Evolutionary conservation across 2,113 vertebrate genomes (phyloP).

Genomic region (Irena cyanogastra): DNA sequence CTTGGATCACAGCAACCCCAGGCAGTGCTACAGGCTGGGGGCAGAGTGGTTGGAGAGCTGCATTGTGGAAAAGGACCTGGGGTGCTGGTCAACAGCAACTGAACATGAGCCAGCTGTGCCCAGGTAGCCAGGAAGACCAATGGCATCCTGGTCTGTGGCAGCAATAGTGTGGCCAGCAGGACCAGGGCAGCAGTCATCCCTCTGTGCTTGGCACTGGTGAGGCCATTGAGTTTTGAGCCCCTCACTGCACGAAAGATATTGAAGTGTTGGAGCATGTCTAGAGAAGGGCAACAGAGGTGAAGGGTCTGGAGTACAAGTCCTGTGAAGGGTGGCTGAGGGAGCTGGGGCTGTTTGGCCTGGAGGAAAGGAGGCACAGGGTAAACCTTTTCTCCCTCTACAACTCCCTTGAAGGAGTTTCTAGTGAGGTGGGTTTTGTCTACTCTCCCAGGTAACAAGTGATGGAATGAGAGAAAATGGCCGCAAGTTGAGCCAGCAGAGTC

Average conservation of each 20-base stretch:
- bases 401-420: not conserved
- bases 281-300: not conserved
- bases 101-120: not conserved
- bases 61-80: not conserved
- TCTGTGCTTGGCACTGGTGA: not conserved
- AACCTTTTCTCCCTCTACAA: not conserved
- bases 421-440: not conserved
- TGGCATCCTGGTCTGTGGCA: not conserved
- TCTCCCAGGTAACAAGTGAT: not conserved
- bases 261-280: not conserved
- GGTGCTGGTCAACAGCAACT: not conserved
- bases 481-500: not conserved
- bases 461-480: not conserved
- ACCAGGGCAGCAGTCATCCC: rapidly evolving
- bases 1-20: not conserved
- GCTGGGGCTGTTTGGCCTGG: not conserved
- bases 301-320: not conserved
- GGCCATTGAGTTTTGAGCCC: not conserved
- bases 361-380: not conserved
- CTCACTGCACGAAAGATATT: not conserved
- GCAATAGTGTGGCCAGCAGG: not conserved
- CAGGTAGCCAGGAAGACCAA: not conserved
- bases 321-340: not conserved
- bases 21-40: not conserved
- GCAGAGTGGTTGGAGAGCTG: not conserved